Evolutionary conservation across 1,140 invertebrate species (phyloP).

Genomic region (Meloidogyne floridensis): DNA sequence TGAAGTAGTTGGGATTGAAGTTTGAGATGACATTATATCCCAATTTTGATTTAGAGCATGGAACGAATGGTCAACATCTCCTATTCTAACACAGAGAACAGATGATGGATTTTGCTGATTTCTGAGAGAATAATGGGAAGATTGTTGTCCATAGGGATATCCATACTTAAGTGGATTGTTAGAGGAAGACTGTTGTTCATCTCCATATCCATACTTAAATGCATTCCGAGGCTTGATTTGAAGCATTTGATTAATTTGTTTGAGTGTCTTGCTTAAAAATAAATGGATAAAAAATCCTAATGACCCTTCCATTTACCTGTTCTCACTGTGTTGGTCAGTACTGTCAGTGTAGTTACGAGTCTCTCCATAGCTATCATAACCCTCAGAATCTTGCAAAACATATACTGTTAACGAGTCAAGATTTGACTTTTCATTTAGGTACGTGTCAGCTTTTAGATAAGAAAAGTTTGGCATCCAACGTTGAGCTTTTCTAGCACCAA

Average conservation of each 20-base stretch:
- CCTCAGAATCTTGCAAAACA: conserved; percentile 15
- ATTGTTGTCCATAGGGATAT: neutral
- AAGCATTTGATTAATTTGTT: neutral
- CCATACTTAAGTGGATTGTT: too few relatives aligned
- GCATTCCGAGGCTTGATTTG: neutral
- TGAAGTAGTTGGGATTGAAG: conserved; percentile 38
- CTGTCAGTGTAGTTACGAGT: neutral
- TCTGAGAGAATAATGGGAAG: neutral
- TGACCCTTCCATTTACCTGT: neutral
- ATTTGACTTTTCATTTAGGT: conserved; percentile 47
- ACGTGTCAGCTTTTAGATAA: conserved; percentile 40
- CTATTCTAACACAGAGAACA: neutral
- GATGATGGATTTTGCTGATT: neutral
- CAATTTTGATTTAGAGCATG: neutral
- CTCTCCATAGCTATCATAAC: neutral
- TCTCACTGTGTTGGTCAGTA: neutral
- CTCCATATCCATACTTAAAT: too few relatives aligned
- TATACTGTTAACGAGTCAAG: conserved; percentile 46
- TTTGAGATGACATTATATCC: neutral
- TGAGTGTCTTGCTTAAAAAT: neutral
- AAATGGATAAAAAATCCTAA: too few relatives aligned
- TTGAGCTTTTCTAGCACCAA: conserved; percentile 30
- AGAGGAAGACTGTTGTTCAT: too few relatives aligned
- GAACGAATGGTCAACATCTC: neutral
- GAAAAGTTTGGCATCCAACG: conserved; percentile 30